Evolutionary conservation across 2,113 vertebrate species (phyloP), one percentile per base, ranked within the genome.

Genomic region (Uria lomvia): DNA sequence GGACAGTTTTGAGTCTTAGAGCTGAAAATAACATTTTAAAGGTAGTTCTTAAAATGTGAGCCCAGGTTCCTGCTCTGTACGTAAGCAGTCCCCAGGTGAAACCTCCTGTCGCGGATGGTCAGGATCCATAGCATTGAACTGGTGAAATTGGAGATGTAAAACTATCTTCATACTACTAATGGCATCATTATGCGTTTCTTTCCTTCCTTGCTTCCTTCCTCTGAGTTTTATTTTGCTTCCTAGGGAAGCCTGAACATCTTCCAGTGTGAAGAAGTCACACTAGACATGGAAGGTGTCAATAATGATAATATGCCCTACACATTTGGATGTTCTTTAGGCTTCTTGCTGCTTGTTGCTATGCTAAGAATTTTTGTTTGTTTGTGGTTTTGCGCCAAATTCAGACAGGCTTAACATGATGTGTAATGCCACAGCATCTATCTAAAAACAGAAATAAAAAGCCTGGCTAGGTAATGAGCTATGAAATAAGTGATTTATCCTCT

Each of bases 51-150:
- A 63, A 55, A 84, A 20, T 0, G 0, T 17, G 27, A 94, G 40
- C 30, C 21, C 36, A 9, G 2, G 56, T 82, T 92, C 81, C 63
- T 86, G 70, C 22, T 66, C 45, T 71, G 42, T 20, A 4, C 0
- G 0, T 62, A 74, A 53, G 42, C 40, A 74, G 42, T 74, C 3
- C 2, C 16, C 24, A 30, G 43, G 26, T 65, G 73, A 87, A 76
- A 60, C 26, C 21, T 1, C 1, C 66, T 82, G 26, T 59, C 30
- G 6, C 0, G 0, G 11, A 19, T 72, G 67, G 23, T 68, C 34
- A 60, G 38, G 49, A 68, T 73, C 26, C 15, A 6, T 24, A 49
- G 23, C 59, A 32, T 50, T 59, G 50, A 68, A 47, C 43, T 65
- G 45, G 40, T 78, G 36, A 86, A 72, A 36, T 8, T 17, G 42